phyloP scores from a whole-genome alignment of 2,888 invertebrate genomes.

The Chrysotoxum bicinctum region DNA sequence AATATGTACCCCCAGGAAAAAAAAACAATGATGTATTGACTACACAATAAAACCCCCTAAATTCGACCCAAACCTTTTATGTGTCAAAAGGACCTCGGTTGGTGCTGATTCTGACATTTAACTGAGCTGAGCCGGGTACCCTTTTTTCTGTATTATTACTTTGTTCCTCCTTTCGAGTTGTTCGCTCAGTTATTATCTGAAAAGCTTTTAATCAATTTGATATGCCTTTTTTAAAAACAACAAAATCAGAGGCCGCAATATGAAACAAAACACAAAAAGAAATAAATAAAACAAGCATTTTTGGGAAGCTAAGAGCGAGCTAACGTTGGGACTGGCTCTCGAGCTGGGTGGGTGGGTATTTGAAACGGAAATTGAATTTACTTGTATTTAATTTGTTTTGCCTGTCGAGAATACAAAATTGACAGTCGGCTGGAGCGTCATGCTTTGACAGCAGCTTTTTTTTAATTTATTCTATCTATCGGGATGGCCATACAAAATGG shows the following conservation, averaged over 20 bases:
- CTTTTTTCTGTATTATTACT: slow-evolving; percentile 1
- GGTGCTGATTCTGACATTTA: background rate
- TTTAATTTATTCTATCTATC: background rate
- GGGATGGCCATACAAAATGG: background rate
- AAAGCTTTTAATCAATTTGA: slow-evolving; percentile 72
- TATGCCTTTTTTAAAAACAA: slow-evolving; percentile 44
- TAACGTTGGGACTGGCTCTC: no score
- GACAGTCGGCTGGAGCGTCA: slow-evolving; percentile 34
- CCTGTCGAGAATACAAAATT: slow-evolving; percentile 39
- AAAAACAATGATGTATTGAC: slow-evolving; percentile 4
- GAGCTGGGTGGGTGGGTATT: background rate
- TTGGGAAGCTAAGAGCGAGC: background rate
- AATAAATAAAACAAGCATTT: slow-evolving; percentile 2
- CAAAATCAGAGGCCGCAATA: slow-evolving; percentile 28
- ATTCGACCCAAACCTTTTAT: slow-evolving; percentile 17
- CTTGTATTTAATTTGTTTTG: slow-evolving; percentile 52
- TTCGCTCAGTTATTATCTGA: slow-evolving; percentile 37
- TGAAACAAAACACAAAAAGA: background rate
- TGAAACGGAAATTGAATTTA: slow-evolving; percentile 31
- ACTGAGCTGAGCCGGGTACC: slow-evolving; percentile 15
- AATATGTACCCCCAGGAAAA: background rate
- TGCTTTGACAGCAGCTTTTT: background rate
- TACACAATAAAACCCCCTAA: background rate
- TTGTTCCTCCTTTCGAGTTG: background rate
- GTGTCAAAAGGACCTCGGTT: slow-evolving; percentile 41